phyloP scores from a whole-genome alignment of 2,113 vertebrate genomes.

The Gallinago undulata region DNA sequence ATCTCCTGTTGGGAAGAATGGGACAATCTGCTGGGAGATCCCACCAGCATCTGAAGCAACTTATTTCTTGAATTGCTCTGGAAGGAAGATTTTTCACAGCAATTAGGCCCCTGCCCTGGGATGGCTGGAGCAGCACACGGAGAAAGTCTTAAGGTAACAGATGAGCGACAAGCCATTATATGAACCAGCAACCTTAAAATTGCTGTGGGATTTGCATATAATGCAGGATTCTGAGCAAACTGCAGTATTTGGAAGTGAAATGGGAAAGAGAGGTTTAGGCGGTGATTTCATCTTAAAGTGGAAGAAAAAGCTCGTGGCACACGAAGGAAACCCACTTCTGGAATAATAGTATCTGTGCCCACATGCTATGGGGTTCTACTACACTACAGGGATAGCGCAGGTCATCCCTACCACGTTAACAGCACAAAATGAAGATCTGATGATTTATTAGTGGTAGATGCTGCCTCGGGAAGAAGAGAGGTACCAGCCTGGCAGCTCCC shows the following conservation, averaged over 20 bases:
- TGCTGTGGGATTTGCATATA: not conserved
- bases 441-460: not conserved
- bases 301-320: not conserved
- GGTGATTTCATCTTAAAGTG: not conserved
- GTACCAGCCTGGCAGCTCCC: not conserved
- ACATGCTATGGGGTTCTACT: no score
- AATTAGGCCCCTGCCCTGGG: not conserved
- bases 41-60: not conserved
- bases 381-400: not conserved
- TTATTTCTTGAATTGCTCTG: not conserved
- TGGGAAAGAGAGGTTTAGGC: not conserved
- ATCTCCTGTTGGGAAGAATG: not conserved
- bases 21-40: not conserved
- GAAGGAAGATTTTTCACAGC: not conserved
- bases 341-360: not conserved
- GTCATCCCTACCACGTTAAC: not conserved
- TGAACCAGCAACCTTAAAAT: not conserved
- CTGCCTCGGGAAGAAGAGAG: not conserved
- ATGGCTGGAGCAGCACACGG: rapidly evolving
- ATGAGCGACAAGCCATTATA: not conserved
- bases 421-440: not conserved
- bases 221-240: not conserved
- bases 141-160: not conserved
- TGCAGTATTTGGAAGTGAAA: not conserved
- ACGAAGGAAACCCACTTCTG: not conserved